Evolutionary conservation across 1,140 invertebrate genomes (phyloP).

Genomic region (Chrysoperla carnea): DNA sequence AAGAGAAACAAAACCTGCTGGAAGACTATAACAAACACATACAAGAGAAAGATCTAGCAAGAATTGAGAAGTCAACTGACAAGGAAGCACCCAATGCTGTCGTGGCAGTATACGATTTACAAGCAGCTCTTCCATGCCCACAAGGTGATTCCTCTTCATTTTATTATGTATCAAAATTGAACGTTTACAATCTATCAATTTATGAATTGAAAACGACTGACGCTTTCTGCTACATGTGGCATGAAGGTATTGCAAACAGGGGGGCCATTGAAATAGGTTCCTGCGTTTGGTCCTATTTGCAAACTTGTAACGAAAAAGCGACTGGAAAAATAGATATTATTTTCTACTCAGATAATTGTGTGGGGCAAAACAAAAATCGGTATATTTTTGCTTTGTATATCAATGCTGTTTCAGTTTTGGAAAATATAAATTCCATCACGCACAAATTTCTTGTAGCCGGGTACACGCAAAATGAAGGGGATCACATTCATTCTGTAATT

Average conservation of each 20-base stretch:
- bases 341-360: slow-evolving; percentile 21
- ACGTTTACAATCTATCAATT: slow-evolving; percentile 23
- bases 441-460: slow-evolving; percentile 19
- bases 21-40: slow-evolving; percentile 13
- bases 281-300: slow-evolving; percentile 8
- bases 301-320: slow-evolving; percentile 5
- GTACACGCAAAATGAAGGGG: slow-evolving; percentile 14
- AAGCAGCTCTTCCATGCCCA: slow-evolving; percentile 17
- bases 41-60: slow-evolving; percentile 12
- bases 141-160: slow-evolving; percentile 16
- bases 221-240: slow-evolving; percentile 23
- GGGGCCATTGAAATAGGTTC: slow-evolving; percentile 24
- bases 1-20: slow-evolving; percentile 9
- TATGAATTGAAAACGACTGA: slow-evolving; percentile 15
- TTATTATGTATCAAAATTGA: slow-evolving; percentile 24
- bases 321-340: slow-evolving; percentile 12
- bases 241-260: slow-evolving; percentile 22
- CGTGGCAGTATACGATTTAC: slow-evolving; percentile 16
- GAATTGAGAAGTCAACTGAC: slow-evolving; percentile 12
- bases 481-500: slow-evolving; percentile 1
- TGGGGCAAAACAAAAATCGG: slow-evolving; percentile 24
- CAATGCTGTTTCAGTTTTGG: slow-evolving; percentile 12
- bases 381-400: slow-evolving; percentile 16
- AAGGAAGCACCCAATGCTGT: slow-evolving; percentile 11
- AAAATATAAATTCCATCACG: slow-evolving; percentile 13